Conservation (phyloP, 2,888 invertebrate species). For the Steromphala cineraria region DNA sequence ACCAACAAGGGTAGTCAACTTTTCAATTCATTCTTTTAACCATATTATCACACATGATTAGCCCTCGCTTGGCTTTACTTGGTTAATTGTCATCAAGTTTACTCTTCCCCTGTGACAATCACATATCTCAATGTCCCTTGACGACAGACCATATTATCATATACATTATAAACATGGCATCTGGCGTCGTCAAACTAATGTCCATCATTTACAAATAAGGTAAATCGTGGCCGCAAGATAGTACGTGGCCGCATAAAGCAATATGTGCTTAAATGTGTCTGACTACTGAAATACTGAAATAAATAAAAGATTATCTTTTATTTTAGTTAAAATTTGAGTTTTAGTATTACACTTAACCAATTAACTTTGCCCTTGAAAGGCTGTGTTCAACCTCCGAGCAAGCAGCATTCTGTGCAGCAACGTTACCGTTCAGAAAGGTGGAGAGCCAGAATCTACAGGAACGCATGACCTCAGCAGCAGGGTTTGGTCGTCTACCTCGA, state of each 20-base stretch:
- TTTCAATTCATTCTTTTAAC: too few relatives aligned
- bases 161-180: too few relatives aligned
- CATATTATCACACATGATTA: neutral
- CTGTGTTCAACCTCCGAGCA: neutral
- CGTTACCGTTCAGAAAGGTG: constrained; percentile 28
- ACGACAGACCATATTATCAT: too few relatives aligned
- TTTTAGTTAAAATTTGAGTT: too few relatives aligned
- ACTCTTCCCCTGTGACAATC: neutral
- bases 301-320: too few relatives aligned
- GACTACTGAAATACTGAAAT: too few relatives aligned
- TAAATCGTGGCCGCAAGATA: too few relatives aligned
- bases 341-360: neutral
- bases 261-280: too few relatives aligned
- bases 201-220: too few relatives aligned
- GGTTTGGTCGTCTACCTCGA: constrained; percentile 42
- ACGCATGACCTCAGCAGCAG: constrained; percentile 48
- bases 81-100: neutral
- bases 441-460: constrained; percentile 39
- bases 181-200: too few relatives aligned
- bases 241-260: too few relatives aligned
- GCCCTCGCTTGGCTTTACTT: neutral
- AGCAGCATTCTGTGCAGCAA: neutral
- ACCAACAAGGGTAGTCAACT: neutral
- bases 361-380: neutral
- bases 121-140: too few relatives aligned